Conservation (phyloP, 2,888 invertebrate species). For the Dolichopus griseipennis region DNA sequence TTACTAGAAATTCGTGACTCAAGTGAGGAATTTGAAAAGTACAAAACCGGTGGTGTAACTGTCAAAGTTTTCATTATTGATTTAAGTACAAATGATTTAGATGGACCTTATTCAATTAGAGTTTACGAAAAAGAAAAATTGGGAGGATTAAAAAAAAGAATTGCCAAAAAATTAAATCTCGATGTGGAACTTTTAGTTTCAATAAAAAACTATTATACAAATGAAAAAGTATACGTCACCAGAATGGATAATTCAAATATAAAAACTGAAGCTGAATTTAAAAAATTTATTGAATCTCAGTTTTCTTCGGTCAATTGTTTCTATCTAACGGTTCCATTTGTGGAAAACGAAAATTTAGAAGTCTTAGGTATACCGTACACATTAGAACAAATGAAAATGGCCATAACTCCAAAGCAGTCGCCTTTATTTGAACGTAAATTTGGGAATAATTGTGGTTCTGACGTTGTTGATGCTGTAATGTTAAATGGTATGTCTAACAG, state of each 20-base stretch:
- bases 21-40: slow-evolving; percentile 53
- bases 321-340: slow-evolving; percentile 54
- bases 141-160: slow-evolving; percentile 49
- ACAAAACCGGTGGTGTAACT: slow-evolving; percentile 53
- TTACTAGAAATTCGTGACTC: slow-evolving; percentile 57
- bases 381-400: slow-evolving; percentile 22
- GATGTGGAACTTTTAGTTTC: slow-evolving; percentile 27
- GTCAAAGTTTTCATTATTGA: slow-evolving; percentile 55
- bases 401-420: slow-evolving; percentile 19
- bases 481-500: slow-evolving; percentile 27
- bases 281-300: slow-evolving; percentile 35
- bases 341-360: slow-evolving; percentile 48
- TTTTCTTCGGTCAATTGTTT: slow-evolving; percentile 56
- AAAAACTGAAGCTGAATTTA: slow-evolving; percentile 39
- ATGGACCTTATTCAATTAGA: slow-evolving; percentile 53
- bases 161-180: slow-evolving; percentile 46
- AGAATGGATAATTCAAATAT: slow-evolving; percentile 23
- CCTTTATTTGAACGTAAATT: slow-evolving; percentile 24
- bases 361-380: slow-evolving; percentile 45
- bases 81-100: slow-evolving; percentile 50
- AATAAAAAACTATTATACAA: not conserved
- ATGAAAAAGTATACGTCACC: slow-evolving; percentile 46
- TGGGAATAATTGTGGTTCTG: slow-evolving; percentile 23
- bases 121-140: slow-evolving; percentile 51
- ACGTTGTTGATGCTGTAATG: slow-evolving; percentile 39